Evolutionary conservation across 1,140 invertebrate species (phyloP), one percentile per base, ranked within the genome.

Genomic region (Formica selysi): DNA sequence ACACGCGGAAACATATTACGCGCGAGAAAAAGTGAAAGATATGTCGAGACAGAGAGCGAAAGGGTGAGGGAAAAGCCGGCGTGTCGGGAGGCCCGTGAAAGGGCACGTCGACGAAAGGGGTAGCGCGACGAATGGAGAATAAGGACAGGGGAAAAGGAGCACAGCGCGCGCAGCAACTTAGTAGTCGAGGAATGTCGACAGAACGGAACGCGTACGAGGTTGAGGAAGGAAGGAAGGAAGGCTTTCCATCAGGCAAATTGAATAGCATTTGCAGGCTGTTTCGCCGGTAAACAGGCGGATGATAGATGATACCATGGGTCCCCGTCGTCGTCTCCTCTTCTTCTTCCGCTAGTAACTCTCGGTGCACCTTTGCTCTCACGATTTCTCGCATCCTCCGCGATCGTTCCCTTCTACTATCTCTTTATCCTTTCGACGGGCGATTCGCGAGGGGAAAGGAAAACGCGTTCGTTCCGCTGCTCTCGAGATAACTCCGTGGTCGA

Each of bases 241-340:
- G 87, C 90, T 89, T 92, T 92, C 89, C 90, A 92, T 92, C 91
- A 91, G 90, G 86, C 90, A 92, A 92, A 92, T 92, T 91, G 91
- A 92, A 92, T 92, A 91, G 90, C 88, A 91, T 91, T 91, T 89
- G 90, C 89, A 91, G 90, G 85, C 90, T 89, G 86, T 91, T 91
- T 91, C 80, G 79, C 90, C 19, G 64, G 87, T 89, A 92, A 92
- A 92, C 90, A 92, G 87, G 73, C 84, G 87, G 79, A 91, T 91
- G 90, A 91, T 91, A 91, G 89, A 91, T 91, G 89, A 91, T 90
- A 89, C 79, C 61, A 76, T 54, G 59, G 44, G 59, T 76, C 71
- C 79, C 74, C 57, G 67, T 64, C 80, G 68, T 44, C 76, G 61
- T 22, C 22, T 29, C n/a, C 36, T 67, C 79, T 78, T 44, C 81